Evolutionary conservation across 1,140 invertebrate species (phyloP), one percentile per base, ranked within the genome.

Genomic region (Anoplolepis gracilipes): DNA sequence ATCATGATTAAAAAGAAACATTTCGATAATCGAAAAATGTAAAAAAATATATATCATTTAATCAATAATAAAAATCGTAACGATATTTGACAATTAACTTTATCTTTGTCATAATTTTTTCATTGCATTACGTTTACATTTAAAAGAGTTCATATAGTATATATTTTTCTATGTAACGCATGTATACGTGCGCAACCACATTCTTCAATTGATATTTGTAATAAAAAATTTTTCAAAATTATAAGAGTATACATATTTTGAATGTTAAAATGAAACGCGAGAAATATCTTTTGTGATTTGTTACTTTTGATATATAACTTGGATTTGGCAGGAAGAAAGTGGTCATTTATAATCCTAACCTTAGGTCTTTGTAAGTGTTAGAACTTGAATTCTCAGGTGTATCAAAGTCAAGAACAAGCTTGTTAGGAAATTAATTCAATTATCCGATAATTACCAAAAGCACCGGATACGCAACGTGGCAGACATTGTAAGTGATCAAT

Each of bases 341-440:
- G 10, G 1, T 65, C 19, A 0, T 49, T 65, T n/a, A 59, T 22
- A 46, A 39, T 65, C 6, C 4, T 49, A 61, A 39, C n/a, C 5
- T 70, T 33, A 42, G 22, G 4, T 42, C 16, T 49, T 6, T 2
- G 42, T 33, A 22, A 77, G n/a, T 77, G 11, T 1, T 59, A 33
- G 30, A 75, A 55, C 2, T 61, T 33, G 16, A 30, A 22, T 65
- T 7, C 28, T 19, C 25, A 22, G 1, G 25, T 39, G n/a, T 4
- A 19, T 19, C 33, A 55, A 81, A 70, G 42, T 81, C 28, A 30
- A 2, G 19, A 70, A 2, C 16, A 28, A 3, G n/a, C 25, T 55
- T 25, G n/a, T 22, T 1, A 28, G 11, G 6, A 30, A 57, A 57
- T 79, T 79, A 69, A 69, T 65, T 69, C 22, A 19, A 65, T 42